Percentiles rank a stretch among this genome's conserved stretches.
phyloP scores from a whole-genome alignment of 2,888 invertebrate genomes.

The Protodeltote pygarga region DNA sequence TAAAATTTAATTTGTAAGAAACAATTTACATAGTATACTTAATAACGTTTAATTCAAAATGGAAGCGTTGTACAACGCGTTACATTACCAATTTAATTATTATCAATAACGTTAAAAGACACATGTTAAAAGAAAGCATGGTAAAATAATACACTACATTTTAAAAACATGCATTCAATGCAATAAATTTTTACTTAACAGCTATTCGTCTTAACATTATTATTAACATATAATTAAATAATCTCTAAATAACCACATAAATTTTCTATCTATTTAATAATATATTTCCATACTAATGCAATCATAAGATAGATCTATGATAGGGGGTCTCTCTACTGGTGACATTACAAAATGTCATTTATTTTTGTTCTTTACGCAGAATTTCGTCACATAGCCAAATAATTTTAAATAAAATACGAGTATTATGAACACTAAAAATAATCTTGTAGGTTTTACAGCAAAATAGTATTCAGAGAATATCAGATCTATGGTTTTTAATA shows the following conservation, averaged over 20 bases:
- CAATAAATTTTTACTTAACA: constrained; percentile 57
- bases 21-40: constrained; percentile 42
- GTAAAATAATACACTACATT: constrained; percentile 53
- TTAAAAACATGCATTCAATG: constrained; percentile 75
- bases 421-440: background rate
- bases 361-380: constrained; percentile 10
- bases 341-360: constrained; percentile 30
- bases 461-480: too few species aligned
- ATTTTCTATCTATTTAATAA: constrained; percentile 72
- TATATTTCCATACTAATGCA: constrained; percentile 67
- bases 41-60: constrained; percentile 31
- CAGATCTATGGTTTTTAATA: too few species aligned
- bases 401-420: background rate
- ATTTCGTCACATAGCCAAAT: constrained; percentile 18
- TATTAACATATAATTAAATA: constrained; percentile 69
- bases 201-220: constrained; percentile 61
- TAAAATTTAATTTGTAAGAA: constrained; percentile 45
- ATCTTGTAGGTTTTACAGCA: too few species aligned
- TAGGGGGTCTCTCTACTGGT: constrained; percentile 51
- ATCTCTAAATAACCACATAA: constrained; percentile 76
- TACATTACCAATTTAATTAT: constrained; percentile 23
- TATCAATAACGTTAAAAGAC: constrained; percentile 47
- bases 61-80: constrained; percentile 30
- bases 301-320: constrained; percentile 76
- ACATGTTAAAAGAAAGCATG: constrained; percentile 52